Evolutionary conservation across 1,140 invertebrate species (phyloP).

Genomic region (Solen grandis): DNA sequence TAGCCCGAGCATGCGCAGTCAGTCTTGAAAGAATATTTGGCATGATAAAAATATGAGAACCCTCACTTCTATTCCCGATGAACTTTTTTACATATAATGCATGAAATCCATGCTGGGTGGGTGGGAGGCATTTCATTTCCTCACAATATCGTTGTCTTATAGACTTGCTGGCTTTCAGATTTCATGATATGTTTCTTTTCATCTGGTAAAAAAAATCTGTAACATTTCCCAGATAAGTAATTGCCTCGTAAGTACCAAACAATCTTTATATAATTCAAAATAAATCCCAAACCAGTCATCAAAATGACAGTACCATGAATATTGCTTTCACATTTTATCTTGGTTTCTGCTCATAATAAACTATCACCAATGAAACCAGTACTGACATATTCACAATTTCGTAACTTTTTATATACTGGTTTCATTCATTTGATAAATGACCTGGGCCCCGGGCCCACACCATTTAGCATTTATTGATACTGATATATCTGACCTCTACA

Average conservation of each 20-base stretch:
- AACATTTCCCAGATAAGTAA: not conserved
- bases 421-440: too few species aligned
- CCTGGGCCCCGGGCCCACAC: not conserved
- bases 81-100: too few species aligned
- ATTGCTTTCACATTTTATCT: not conserved
- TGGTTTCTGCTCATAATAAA: too few species aligned
- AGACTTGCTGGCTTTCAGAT: conserved; percentile 2
- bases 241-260: not conserved
- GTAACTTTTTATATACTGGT: conserved; percentile 7
- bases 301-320: not conserved
- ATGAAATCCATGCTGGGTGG: too few species aligned
- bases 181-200: not conserved
- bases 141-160: not conserved
- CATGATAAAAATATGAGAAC: too few species aligned
- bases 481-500: not conserved
- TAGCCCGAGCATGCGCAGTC: too few species aligned
- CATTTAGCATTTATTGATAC: not conserved
- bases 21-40: too few species aligned
- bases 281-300: not conserved
- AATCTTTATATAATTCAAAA: not conserved
- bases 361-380: conserved; percentile 7
- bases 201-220: not conserved
- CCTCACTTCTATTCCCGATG: too few species aligned
- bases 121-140: conserved; percentile 32
- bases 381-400: not conserved